phyloP scores from a whole-genome alignment of 2,113 vertebrate genomes.

The Neolamprologus kungweensis region DNA sequence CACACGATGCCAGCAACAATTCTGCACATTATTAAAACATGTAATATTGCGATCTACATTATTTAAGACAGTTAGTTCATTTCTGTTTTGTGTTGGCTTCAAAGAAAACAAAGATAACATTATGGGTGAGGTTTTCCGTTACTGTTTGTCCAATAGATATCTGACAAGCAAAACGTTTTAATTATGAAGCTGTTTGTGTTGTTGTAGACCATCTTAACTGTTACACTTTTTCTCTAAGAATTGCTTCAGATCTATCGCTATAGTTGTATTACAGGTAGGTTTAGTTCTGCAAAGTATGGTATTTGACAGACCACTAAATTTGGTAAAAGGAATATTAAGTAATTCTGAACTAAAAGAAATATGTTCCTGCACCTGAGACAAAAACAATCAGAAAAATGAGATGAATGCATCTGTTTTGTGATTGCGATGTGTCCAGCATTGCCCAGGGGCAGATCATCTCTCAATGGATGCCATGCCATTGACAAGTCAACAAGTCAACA shows the following conservation, averaged over 20 bases:
- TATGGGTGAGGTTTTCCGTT: rapidly evolving
- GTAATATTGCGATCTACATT: not conserved
- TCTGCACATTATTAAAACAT: not conserved
- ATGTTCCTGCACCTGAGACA: not conserved
- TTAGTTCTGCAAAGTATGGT: not conserved
- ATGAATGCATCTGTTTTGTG: not conserved
- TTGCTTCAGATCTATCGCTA: not conserved
- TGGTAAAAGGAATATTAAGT: not conserved
- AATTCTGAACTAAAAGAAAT: not conserved
- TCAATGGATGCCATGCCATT: not conserved
- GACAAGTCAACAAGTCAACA: not conserved
- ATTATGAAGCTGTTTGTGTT: not conserved
- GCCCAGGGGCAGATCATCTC: rapidly evolving
- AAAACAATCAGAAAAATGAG: not conserved
- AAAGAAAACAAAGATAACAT: not conserved
- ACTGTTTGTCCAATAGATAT: not conserved
- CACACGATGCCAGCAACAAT: not conserved
- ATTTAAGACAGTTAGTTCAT: not conserved
- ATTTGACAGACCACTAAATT: not conserved
- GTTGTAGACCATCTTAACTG: not conserved
- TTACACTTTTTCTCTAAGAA: not conserved
- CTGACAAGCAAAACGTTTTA: not conserved
- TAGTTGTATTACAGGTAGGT: not conserved
- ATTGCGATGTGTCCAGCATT: not conserved
- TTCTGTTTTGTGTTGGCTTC: not conserved